These are phyloP conservation scores for Paramacrobiotus metropolitanus DNA, from an alignment of 1,140 invertebrate genomes.

Conservation along the genomic window DNA sequence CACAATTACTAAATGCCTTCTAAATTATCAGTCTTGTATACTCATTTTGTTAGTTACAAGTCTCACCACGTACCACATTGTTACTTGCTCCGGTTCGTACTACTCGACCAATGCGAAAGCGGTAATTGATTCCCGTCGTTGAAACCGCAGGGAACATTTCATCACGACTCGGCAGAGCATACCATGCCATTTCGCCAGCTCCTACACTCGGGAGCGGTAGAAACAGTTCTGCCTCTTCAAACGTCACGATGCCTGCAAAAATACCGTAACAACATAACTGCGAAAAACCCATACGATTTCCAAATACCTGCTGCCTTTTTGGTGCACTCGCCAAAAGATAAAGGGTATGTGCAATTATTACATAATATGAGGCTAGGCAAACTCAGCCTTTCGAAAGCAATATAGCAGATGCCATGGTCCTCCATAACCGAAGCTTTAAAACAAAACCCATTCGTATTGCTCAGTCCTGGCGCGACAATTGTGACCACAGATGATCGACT, in stretches of 20 bases:
- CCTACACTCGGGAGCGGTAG: background rate
- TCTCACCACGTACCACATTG: background rate
- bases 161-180: background rate
- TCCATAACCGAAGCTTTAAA: background rate
- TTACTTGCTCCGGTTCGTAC: background rate
- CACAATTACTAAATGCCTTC: too few relatives aligned
- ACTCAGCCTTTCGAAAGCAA: background rate
- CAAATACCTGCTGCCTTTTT: background rate
- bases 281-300: background rate
- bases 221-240: background rate
- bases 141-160: background rate
- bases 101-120: background rate
- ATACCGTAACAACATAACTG: background rate
- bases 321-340: background rate
- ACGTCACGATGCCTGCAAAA: background rate
- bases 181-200: background rate
- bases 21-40: too few relatives aligned
- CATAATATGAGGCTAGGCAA: background rate
- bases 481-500: background rate
- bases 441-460: background rate
- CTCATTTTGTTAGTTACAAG: background rate
- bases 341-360: background rate
- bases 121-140: background rate
- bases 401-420: background rate
- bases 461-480: background rate